Conservation (phyloP, 2,113 vertebrate genomes). For the Amia ocellicauda region DNA sequence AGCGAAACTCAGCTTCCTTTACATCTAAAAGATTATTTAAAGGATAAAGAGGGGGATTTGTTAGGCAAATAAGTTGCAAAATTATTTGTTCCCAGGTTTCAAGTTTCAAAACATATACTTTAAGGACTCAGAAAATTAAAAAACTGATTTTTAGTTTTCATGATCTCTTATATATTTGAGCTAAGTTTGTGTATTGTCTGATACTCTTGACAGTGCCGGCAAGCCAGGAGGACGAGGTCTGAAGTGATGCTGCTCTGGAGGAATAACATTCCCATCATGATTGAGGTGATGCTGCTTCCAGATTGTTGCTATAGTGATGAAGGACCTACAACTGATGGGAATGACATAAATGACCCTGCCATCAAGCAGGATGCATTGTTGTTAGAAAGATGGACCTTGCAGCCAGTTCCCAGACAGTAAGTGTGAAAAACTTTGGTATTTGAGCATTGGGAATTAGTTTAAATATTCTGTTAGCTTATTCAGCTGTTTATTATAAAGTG, state of each 20-base stretch:
- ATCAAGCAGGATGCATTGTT: conserved; percentile 93
- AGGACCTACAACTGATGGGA: conserved; percentile 80
- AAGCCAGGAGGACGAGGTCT: conserved; percentile 88
- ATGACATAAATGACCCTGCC: conserved; percentile 86
- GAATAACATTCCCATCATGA: conserved; percentile 96
- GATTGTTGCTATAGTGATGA: conserved; percentile 98
- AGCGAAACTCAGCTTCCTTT: not conserved
- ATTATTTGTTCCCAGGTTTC: too few species aligned
- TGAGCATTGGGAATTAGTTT: too few species aligned
- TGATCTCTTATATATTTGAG: not conserved
- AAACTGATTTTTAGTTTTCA: not conserved
- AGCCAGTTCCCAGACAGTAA: conserved; percentile 93
- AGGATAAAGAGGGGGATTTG: too few species aligned
- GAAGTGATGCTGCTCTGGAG: conserved; percentile 91
- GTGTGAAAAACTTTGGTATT: conserved; percentile 33
- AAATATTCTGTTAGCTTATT: too few species aligned
- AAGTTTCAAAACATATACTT: too few species aligned
- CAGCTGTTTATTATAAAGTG: too few species aligned
- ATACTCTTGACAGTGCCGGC: conserved; percentile 76
- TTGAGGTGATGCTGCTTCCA: conserved; percentile 95
- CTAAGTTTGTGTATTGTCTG: not conserved
- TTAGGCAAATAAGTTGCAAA: too few species aligned
- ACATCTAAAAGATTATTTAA: too few species aligned
- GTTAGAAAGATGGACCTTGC: conserved; percentile 93
- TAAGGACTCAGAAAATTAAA: too few species aligned